Evolutionary conservation across 1,140 invertebrate species (phyloP), one percentile per base, ranked within the genome.

Genomic region (Trichonephila clavata): DNA sequence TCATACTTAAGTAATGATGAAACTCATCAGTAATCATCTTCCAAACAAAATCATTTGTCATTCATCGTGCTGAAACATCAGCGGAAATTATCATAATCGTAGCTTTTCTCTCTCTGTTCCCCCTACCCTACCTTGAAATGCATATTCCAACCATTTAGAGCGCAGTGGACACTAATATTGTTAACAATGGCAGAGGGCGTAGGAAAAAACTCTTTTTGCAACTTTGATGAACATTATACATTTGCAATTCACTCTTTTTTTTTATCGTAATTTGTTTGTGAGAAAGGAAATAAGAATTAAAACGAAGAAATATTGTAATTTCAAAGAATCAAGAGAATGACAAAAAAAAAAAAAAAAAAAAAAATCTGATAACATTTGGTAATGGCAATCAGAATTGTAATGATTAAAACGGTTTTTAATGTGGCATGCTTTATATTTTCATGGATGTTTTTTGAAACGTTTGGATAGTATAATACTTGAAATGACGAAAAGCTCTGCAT

Each of bases 31-130:
- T 93, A 93, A 93, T 93, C 92, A 87, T 81, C 92, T 20, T 50
- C 92, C 57, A 93, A 93, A 93, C 92, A 93, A 93, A 93, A 93
- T 93, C 92, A 88, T 93, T 93, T 88, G 92, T 93, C 84, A 77
- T 60, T 86, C 60, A 80, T 63, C 92, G 32, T 20, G 14, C 39
- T 68, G 50, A 27, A 68, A 68, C 65, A 68, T 68, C 65, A 68
- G 65, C 13, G 65, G 65, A 88, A 83, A 93, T 93, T 93, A 93
- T 93, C 92, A 93, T 93, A 93, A 93, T 93, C 68, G 71, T 86
- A 27, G 50, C 39, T 63, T 81, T 24, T n/a, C 20, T 63, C 14
- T 50, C 24, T 81, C 39, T 57, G 27, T 50, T 39, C 39, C 27
- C 6, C 16, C 71, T 77, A 32, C 27, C 71, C n/a, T 68, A 68